Evolutionary conservation across 1,140 invertebrate genomes (phyloP), one percentile per base, ranked within the genome.

Genomic region (Drosophila novamexicana): DNA sequence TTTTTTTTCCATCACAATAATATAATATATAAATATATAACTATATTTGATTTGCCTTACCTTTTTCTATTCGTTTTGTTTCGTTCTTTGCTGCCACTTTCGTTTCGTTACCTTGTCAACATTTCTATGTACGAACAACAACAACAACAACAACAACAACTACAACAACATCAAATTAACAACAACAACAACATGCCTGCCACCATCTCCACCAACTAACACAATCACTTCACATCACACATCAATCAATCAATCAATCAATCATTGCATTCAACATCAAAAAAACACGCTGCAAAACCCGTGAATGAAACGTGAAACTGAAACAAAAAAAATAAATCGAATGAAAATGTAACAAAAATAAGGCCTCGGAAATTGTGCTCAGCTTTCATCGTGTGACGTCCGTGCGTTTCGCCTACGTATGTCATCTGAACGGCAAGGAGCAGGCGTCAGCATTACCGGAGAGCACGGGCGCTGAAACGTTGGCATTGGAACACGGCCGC

Each of bases 371-470:
- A 81, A 91, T 92, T 67, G 92, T 92, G 73, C 77, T 92, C 81
- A 93, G 93, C 81, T 93, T 93, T 61, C 93, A 93, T 82, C 93
- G 93, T 74, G 82, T 93, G 77, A 93, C 93, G 81, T 93, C 93
- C 47, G 84, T 93, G 79, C 92, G 81, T 49, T 93, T 93, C 80
- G 92, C 93, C 44, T 89, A 89, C 61, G 74, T 90, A 49, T 89
- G 84, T 42, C 84, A 88, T 50, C 80, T 88, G 9, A 88, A 89
- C 45, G 58, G 29, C 22, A 45, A 39, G 65, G 57, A 63, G 68
- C 58, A 62, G 70, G 44, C 57, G 70, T 47, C 42, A n/a, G 56
- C 42, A 49, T 42, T 61, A 18, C 12, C 8, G n/a, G 32, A 57
- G n/a, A 44, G 66, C 66, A 29, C 32, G 29, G 78, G 67, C 76